Evolutionary conservation across 1,140 invertebrate species (phyloP), one percentile per base, ranked within the genome.

Genomic region (Dryas iulia): DNA sequence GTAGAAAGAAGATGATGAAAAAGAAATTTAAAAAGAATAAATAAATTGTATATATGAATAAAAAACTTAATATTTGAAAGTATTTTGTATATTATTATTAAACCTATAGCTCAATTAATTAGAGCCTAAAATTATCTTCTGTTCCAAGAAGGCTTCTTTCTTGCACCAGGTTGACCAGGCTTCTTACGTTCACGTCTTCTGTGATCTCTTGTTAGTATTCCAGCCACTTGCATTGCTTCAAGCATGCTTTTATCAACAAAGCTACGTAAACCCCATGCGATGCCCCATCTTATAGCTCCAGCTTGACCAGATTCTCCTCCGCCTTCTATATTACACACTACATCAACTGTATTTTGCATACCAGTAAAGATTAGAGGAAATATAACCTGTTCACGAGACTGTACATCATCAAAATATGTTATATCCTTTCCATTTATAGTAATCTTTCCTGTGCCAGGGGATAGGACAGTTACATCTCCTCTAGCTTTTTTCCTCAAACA

Each of bases 121-220:
- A 21, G 39, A 14, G 8, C 1, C 18, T 14, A 35, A 1, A 59
- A 66, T 94, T 96, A 97, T 93, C 96, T 94, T 83, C 95, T 97
- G 84, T 96, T 97, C 98, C 98, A 99, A 67, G 97, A 98, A 79
- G 95, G 97, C 87, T 98, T 98, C 81, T 95, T 96, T 82, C 98
- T 95, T 28, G 98, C 97, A 79, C 96, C 96, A 83, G 94, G 94
- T 92, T 98, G 97, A 52, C 98, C 98, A 53, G 95, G 95, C 94
- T 99, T 99, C 94, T 98, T 98, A 77, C 98, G 94, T 91, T 99
- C 98, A 71, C 94, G 94, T 28, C 82, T 90, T 64, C 98, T 93
- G 58, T 91, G 93, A 88, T 99, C 98, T 81, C 93, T 92, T 30
- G 96, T 97, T 25, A 99, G 89, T 66, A 99, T 87, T 54, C 98